Conservation (phyloP, 2,113 vertebrate species). For the Trochalopteron elliotii region DNA sequence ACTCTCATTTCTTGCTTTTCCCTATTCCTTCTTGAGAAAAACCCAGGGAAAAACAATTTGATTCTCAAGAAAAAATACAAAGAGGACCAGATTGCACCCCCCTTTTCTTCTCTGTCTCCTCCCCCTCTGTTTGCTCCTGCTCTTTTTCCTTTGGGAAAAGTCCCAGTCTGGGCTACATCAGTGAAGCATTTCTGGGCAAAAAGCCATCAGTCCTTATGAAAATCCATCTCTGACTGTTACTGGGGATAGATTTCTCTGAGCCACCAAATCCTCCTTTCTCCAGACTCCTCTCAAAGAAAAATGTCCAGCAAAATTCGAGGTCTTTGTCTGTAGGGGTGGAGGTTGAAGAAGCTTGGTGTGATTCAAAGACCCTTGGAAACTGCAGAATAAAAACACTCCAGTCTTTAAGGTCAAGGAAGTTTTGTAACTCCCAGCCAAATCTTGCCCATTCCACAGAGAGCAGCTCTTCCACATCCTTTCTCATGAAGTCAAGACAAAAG, state of each 20-base stretch:
- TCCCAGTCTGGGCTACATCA: constrained; percentile 29
- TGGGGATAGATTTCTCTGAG: neutral
- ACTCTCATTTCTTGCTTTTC: neutral
- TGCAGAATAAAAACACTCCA: neutral
- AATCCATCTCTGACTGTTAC: neutral
- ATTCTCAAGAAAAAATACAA: neutral
- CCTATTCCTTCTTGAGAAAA: neutral
- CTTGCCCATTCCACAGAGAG: neutral
- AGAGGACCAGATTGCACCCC: neutral
- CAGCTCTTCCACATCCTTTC: neutral
- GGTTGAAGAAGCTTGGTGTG: neutral
- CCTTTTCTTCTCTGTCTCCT: neutral
- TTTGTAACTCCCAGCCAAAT: neutral
- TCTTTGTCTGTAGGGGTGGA: neutral
- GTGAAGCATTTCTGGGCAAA: constrained; percentile 35
- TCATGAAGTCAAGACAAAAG: neutral
- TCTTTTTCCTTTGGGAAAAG: constrained; percentile 24
- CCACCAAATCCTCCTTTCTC: neutral
- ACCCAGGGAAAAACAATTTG: neutral
- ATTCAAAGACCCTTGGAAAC: neutral
- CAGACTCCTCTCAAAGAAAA: neutral
- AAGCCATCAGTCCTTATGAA: constrained; percentile 25
- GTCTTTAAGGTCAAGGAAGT: neutral
- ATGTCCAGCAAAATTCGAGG: neutral
- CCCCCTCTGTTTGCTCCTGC: neutral